A percentile compares a stretch with the other conserved stretches of the same genome.
Conservation (phyloP, 2,797 vertebrate species). For the Anas flavirostris region DNA sequence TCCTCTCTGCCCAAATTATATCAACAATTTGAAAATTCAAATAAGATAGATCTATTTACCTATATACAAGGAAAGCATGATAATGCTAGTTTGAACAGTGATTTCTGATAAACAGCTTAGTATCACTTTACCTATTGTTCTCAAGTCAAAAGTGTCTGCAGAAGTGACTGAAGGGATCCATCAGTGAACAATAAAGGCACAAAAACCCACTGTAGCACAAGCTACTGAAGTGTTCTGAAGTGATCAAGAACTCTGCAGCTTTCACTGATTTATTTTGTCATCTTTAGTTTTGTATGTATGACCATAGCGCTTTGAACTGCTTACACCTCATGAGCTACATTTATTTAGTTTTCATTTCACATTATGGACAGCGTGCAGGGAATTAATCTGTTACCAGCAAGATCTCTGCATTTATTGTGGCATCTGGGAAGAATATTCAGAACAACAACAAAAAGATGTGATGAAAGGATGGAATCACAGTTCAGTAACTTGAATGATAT, state of each 20-base stretch:
- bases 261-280: background rate
- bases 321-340: background rate
- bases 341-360: background rate
- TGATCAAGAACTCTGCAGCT: background rate
- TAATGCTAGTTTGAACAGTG: background rate
- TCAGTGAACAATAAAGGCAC: background rate
- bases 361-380: background rate
- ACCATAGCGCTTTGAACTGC: fast-evolving
- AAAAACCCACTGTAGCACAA: background rate
- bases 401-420: background rate
- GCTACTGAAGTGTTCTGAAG: background rate
- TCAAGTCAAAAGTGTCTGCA: background rate
- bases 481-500: background rate
- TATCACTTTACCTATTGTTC: background rate
- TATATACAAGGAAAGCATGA: background rate
- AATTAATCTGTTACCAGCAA: background rate
- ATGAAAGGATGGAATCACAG: background rate
- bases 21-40: background rate
- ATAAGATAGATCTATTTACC: background rate
- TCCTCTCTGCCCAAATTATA: background rate
- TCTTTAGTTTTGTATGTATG: background rate
- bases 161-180: background rate
- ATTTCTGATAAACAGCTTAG: background rate
- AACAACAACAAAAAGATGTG: background rate
- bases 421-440: background rate